Percentiles rank a stretch among this genome's conserved stretches.
phyloP scores from a whole-genome alignment of 2,888 invertebrate species.

The Rapana venosa region DNA sequence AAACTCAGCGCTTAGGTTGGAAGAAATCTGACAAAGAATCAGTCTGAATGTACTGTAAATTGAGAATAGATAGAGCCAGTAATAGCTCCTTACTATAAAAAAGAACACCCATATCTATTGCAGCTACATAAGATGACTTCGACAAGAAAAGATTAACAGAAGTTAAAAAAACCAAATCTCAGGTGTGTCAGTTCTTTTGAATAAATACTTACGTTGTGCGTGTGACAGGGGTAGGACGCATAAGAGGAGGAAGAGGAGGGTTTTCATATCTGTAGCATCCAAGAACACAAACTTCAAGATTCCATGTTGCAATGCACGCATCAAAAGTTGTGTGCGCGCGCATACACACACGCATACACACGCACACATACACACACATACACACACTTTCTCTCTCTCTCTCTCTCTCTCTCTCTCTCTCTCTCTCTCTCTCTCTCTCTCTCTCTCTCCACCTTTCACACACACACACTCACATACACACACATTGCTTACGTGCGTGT shows the following conservation, averaged over 20 bases:
- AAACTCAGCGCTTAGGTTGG: no score
- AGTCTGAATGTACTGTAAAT: no score
- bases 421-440: no score
- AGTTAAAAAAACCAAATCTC: neutral
- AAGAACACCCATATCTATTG: no score
- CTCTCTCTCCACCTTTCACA: no score
- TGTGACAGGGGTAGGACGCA: neutral
- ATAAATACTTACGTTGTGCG: neutral
- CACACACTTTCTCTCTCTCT: neutral
- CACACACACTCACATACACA: slow-evolving; percentile 12
- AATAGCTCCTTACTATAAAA: no score
- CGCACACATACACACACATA: neutral
- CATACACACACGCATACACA: neutral
- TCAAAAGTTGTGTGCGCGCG: neutral
- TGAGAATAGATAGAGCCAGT: no score
- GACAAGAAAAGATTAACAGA: neutral
- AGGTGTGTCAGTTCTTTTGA: neutral
- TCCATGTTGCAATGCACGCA: neutral
- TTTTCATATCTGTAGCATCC: neutral
- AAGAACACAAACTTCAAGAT: neutral
- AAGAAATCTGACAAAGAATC: no score
- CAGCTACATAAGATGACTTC: no score
- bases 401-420: no score
- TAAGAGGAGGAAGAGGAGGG: neutral
- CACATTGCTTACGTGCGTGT: neutral